A percentile compares a stretch with the other conserved stretches of the same genome.
Conservation (phyloP, 2,113 vertebrate genomes). For the Sula dactylatra region DNA sequence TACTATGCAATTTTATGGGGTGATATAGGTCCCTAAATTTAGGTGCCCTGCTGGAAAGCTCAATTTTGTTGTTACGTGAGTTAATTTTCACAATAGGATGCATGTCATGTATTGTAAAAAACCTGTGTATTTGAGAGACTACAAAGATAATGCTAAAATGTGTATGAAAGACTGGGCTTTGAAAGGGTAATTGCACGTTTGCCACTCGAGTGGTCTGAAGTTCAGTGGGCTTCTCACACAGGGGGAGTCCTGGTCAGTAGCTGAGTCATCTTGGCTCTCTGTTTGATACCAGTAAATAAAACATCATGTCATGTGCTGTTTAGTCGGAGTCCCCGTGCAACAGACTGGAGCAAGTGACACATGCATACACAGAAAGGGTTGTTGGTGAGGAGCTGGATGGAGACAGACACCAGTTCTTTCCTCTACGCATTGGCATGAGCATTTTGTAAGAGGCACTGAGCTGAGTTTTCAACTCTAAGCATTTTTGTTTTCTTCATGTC, state of each 20-base stretch:
- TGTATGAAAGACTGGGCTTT: neutral
- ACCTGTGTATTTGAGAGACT: neutral
- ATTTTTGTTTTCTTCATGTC: neutral
- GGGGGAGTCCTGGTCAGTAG: neutral
- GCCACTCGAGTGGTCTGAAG: neutral
- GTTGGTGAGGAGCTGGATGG: neutral
- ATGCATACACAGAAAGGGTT: neutral
- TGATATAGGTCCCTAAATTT: neutral
- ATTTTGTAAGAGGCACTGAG: neutral
- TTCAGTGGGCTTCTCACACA: neutral
- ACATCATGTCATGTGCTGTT: neutral
- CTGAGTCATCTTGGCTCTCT: neutral
- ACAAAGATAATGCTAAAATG: neutral
- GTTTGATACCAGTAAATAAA: neutral
- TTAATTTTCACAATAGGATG: neutral
- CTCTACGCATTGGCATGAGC: accelerated
- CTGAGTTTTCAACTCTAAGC: neutral
- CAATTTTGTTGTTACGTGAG: neutral
- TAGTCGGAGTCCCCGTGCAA: neutral
- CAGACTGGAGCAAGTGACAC: neutral
- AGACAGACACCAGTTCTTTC: neutral
- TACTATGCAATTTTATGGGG: neutral
- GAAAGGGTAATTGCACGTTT: neutral
- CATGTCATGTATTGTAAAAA: neutral
- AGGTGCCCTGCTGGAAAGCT: neutral